Conservation (phyloP, 2,888 invertebrate species). For the Eudasyphora cyanicolor region DNA sequence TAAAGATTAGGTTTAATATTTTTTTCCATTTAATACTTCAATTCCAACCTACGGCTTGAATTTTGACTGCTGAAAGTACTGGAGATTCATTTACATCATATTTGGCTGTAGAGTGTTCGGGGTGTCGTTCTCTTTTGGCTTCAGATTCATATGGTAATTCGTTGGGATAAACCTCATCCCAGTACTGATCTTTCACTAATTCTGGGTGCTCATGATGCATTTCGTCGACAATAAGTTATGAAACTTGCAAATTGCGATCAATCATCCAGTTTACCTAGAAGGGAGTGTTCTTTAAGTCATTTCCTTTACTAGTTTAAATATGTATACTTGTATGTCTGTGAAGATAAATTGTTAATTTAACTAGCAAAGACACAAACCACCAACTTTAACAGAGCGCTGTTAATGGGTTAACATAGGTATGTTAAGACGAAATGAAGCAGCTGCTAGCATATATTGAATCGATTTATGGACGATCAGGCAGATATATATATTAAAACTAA, state of each 20-base stretch:
- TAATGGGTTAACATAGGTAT: too few species aligned
- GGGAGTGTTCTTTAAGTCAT: neutral
- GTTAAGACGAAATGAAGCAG: too few species aligned
- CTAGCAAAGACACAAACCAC: too few species aligned
- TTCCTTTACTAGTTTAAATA: too few species aligned
- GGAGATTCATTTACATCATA: slow-evolving; percentile 69
- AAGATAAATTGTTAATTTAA: too few species aligned
- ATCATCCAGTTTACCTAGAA: slow-evolving; percentile 91
- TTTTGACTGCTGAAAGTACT: neutral
- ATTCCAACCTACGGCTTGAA: neutral
- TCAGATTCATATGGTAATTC: slow-evolving; percentile 88
- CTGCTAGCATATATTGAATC: too few species aligned
- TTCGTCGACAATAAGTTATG: slow-evolving; percentile 94
- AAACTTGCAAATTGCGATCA: slow-evolving; percentile 89
- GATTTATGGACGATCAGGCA: too few species aligned
- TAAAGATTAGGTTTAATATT: neutral
- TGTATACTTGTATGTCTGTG: too few species aligned
- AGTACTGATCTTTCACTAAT: slow-evolving; percentile 91
- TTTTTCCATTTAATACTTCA: neutral
- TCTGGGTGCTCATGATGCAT: slow-evolving; percentile 96
- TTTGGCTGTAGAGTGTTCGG: slow-evolving; percentile 61
- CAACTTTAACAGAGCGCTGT: too few species aligned
- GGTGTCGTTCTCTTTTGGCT: slow-evolving; percentile 57
- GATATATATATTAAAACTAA: too few species aligned
- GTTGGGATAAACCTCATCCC: slow-evolving; percentile 92